phyloP scores from a whole-genome alignment of 2,888 invertebrate species.

The Harpalus rubripes region DNA sequence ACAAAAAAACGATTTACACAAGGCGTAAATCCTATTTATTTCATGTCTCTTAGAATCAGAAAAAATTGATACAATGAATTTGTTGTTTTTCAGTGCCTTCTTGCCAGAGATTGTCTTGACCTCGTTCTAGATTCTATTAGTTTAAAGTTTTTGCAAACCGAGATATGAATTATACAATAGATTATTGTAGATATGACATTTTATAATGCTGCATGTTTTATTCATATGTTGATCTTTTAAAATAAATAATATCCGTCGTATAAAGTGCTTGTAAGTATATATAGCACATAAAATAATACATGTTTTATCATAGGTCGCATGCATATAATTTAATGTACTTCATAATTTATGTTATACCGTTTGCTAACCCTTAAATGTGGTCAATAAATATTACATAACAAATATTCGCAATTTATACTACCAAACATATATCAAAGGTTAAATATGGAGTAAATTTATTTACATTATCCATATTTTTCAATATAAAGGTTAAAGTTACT shows the following conservation, averaged over 20 bases:
- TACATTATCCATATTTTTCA: too few relatives aligned
- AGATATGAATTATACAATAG: not conserved
- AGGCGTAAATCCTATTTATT: constrained; percentile 57
- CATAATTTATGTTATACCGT: too few relatives aligned
- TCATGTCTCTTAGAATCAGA: constrained; percentile 17
- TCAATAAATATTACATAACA: too few relatives aligned
- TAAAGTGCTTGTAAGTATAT: not conserved
- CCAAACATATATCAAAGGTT: too few relatives aligned
- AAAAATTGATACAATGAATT: constrained; percentile 53
- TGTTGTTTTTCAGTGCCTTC: constrained; percentile 21
- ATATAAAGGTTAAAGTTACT: too few relatives aligned
- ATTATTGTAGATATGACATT: constrained; percentile 5
- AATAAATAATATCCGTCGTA: not conserved
- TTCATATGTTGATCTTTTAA: not conserved
- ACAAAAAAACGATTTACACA: constrained; percentile 46
- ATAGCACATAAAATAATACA: not conserved
- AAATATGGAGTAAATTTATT: too few relatives aligned
- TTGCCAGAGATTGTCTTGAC: constrained; percentile 5
- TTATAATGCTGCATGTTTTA: constrained; percentile 21
- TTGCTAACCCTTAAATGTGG: too few relatives aligned
- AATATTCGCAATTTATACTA: too few relatives aligned
- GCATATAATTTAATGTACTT: not conserved
- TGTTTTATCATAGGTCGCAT: not conserved
- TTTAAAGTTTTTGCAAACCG: constrained; percentile 36
- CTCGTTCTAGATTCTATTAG: constrained; percentile 5